A percentile compares a stretch with the other conserved stretches of the same genome.
Evolutionary conservation across 2,113 vertebrate genomes (phyloP).

Genomic region (Leucoraja erinaceus): DNA sequence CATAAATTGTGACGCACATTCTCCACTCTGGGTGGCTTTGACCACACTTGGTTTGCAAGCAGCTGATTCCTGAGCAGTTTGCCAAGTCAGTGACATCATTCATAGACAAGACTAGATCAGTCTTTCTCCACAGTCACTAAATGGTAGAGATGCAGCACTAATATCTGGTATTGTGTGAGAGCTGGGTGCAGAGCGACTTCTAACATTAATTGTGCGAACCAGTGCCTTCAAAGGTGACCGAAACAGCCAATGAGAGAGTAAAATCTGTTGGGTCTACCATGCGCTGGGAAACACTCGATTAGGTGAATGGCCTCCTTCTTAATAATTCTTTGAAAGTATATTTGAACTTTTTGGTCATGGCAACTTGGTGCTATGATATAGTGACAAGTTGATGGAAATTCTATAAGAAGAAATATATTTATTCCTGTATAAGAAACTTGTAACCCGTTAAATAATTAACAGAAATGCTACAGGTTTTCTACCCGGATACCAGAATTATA

Average conservation of each 20-base stretch:
- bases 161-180: background rate
- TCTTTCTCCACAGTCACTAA: constrained; percentile 42
- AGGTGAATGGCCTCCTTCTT: too few relatives aligned
- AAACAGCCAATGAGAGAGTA: too few relatives aligned
- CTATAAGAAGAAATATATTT: too few relatives aligned
- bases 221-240: too few relatives aligned
- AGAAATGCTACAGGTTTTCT: background rate
- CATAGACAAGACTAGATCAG: constrained; percentile 48
- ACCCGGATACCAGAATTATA: background rate
- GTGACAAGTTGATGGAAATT: background rate
- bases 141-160: background rate
- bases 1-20: constrained; percentile 48
- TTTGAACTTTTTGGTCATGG: too few relatives aligned
- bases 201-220: background rate
- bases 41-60: constrained; percentile 50
- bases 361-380: too few relatives aligned
- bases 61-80: constrained; percentile 50
- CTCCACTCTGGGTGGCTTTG: constrained; percentile 49
- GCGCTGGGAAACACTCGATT: too few relatives aligned
- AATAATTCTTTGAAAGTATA: too few relatives aligned
- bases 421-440: too few relatives aligned
- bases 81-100: constrained; percentile 51
- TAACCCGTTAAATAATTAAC: background rate
- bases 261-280: too few relatives aligned
- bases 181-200: background rate